phyloP scores from a whole-genome alignment of 1,140 invertebrate species.

The Drosophila lacteicornis region DNA sequence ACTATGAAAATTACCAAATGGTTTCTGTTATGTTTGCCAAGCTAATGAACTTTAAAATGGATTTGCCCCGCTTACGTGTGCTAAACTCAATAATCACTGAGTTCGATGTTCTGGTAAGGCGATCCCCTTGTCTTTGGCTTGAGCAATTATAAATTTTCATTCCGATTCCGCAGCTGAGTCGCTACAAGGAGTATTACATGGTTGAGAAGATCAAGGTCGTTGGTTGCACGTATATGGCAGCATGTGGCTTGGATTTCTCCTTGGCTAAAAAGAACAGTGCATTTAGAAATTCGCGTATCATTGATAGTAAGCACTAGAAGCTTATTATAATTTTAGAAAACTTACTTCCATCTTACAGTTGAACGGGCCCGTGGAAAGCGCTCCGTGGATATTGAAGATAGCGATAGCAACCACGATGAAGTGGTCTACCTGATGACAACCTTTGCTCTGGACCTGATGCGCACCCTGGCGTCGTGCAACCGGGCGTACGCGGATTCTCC shows the following conservation, averaged over 20 bases:
- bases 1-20: slow-evolving; percentile 92
- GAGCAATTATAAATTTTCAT: neutral
- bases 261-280: slow-evolving; percentile 3
- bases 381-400: neutral
- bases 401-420: slow-evolving; percentile 19
- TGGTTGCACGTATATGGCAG: slow-evolving; percentile 97
- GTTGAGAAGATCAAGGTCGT: slow-evolving; percentile 96
- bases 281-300: neutral
- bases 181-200: slow-evolving; percentile 44
- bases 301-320: neutral
- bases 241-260: slow-evolving; percentile 91
- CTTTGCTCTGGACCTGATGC: slow-evolving; percentile 65
- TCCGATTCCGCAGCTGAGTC: slow-evolving; percentile 4
- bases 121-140: neutral
- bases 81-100: slow-evolving; percentile 96
- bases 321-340: too few species aligned
- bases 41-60: slow-evolving; percentile 90
- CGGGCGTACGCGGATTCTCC: slow-evolving; percentile 2
- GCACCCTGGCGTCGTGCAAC: slow-evolving; percentile 47
- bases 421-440: slow-evolving; percentile 53
- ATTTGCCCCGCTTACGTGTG: slow-evolving; percentile 89
- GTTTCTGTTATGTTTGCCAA: slow-evolving; percentile 97
- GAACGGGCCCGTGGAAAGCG: too few species aligned
- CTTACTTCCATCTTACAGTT: too few species aligned
- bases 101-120: slow-evolving; percentile 89